Base-by-base conservation (phyloP, 2,113 vertebrate species). In the Xiphias gladius region DNA sequence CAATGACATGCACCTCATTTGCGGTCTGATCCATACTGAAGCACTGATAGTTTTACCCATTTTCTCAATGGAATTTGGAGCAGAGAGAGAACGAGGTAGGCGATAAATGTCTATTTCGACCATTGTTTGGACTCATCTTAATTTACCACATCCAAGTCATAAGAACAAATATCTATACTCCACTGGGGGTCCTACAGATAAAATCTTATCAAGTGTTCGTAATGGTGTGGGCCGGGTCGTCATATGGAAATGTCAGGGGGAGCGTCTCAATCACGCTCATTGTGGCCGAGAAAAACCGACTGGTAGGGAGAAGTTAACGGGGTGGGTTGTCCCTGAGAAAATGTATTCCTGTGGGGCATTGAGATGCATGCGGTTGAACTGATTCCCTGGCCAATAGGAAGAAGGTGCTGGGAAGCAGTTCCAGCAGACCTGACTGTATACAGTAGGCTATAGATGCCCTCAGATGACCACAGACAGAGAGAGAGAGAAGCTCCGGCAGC, bases 381-480 rank as follows among this genome's bases (percentile, higher is more conserved):
- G 82, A 50, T 28, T n/a, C 32, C 32, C 82, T 57, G 87, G 26
- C 92, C 91, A 93, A 93, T 94, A 62, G 87, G 86, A 87, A 26
- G 48, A 57, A 76, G 82, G 70, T 52, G 73, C 59, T 3, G 65
- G 6, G 76, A 12, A 87, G 78, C 84, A 79, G 88, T 84, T 82
- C 16, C 68, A 74, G 61, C 85, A 73, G 86, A 79, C 61, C 76
- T 79, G 76, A 43, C 26, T 55, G 86, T 66, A 32, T 70, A 59
- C 88, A 62, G 82, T 43, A 57, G 80, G 3, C 32, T n/a, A 5
- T 6, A 58, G 77, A 67, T 92, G 90, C 84, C 89, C 91, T 90
- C 91, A 93, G 83, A 93, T 89, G 88, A 94, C 92, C 93, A 87
- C 80, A 78, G 72, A 80, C 41, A 20, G 9, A 8, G 32, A 66